Evolutionary conservation across 1,140 invertebrate genomes (phyloP), one percentile per base, ranked within the genome.

Genomic region (Brachionus manjavacas): DNA sequence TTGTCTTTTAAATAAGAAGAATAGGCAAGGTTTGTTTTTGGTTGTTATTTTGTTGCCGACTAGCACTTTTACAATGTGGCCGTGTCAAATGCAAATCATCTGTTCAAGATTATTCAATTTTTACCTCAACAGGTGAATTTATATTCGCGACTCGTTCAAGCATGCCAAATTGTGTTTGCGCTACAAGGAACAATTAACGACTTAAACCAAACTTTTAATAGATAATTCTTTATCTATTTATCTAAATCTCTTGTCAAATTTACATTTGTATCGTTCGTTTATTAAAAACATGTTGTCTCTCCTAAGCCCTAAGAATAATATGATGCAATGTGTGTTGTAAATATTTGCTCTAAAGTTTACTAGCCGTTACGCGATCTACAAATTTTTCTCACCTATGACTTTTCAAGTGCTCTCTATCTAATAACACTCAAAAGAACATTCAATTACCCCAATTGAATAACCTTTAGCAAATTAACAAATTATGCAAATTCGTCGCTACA

Each of bases 191-290:
- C 31, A 72, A 72, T 72, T 72, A 72, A 72, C 35, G 39, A 41
- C 31, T 31, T 14, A 31, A 68, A 35, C 12, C 66, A 39, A 39
- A 70, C n/a, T 14, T 43, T 72, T 41, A 16, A 16, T 23, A 35
- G 16, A 41, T 72, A 20, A 41, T 72, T 72, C 11, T 72, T 35
- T 72, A 39, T 72, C 39, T 39, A 39, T 72, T 41, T 41, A 41
- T 20, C 39, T 72, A 72, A 72, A 72, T 72, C 68, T 72, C 68
- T 72, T 72, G 68, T 72, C 35, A 72, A 72, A 72, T 72, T 39
- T 72, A 35, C 68, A 60, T 72, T 72, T n/a, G n/a, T n/a, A n/a
- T 20, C 7, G 16, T 41, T 41, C 28, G 39, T 39, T 41, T 41
- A 16, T n/a, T 35, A 20, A 3, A 72, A 20, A 41, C 39, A 39